Conservation (phyloP, 2,888 invertebrate genomes). For the Orchestes rusci region DNA sequence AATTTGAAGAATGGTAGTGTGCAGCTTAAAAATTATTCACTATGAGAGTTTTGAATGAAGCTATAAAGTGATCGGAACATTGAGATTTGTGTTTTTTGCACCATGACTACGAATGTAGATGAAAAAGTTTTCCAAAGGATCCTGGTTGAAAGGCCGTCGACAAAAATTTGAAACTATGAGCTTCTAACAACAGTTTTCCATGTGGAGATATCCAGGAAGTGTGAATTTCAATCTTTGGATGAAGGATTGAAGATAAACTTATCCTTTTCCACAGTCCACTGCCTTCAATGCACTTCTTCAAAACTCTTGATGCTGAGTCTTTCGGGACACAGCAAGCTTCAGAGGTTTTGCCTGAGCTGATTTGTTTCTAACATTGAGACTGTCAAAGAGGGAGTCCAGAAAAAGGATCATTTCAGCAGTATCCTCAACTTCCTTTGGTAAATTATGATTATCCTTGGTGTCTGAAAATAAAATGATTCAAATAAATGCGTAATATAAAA, state of each 20-base stretch:
- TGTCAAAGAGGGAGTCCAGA: conserved; percentile 23
- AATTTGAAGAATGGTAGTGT: conserved; percentile 9
- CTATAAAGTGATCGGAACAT: conserved; percentile 5
- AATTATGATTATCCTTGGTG: conserved; percentile 9
- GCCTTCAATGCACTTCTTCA: conserved; percentile 16
- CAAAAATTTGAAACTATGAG: no score
- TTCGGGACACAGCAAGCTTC: conserved; percentile 12
- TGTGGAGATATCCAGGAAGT: conserved; percentile 2
- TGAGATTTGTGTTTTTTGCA: conserved; percentile 1
- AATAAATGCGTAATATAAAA: no score
- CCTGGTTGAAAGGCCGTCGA: conserved; percentile 4
- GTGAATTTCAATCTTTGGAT: conserved; percentile 5
- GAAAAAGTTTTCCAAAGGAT: conserved; percentile 13
- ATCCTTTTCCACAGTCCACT: conserved; percentile 8
- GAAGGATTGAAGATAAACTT: conserved; percentile 3
- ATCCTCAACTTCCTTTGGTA: conserved; percentile 16
- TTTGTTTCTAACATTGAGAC: conserved; percentile 16
- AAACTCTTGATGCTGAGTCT: conserved; percentile 18
- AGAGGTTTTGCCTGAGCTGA: conserved; percentile 19
- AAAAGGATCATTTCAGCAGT: conserved; percentile 21
- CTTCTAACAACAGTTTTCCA: background rate
- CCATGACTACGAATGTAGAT: conserved; percentile 6
- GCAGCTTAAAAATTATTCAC: no score
- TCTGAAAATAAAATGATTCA: conserved; percentile 12
- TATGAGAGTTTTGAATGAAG: conserved; percentile 9